Evolutionary conservation across 1,140 invertebrate species (phyloP).

Genomic region (Potamilus streckersoni): DNA sequence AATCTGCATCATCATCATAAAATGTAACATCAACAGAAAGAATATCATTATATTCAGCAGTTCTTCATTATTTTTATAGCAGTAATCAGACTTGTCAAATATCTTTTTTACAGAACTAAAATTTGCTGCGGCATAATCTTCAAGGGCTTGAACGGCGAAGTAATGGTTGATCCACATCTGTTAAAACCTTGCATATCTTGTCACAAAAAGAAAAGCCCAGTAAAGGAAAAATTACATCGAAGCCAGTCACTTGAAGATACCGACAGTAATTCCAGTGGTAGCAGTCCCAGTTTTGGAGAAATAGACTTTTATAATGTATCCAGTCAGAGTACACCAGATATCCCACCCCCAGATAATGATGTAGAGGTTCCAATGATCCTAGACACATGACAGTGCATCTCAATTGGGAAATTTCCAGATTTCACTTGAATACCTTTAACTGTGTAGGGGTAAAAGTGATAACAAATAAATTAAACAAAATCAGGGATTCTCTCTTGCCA

Average conservation of each 20-base stretch:
- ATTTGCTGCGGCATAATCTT: slow-evolving; percentile 82
- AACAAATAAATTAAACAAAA: too few relatives aligned
- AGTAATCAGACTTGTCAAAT: too few relatives aligned
- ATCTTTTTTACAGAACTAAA: slow-evolving; percentile 73
- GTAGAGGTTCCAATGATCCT: too few relatives aligned
- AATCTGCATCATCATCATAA: too few relatives aligned
- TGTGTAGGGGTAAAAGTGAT: too few relatives aligned
- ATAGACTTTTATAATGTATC: slow-evolving; percentile 33
- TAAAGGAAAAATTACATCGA: slow-evolving; percentile 6
- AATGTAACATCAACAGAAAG: too few relatives aligned
- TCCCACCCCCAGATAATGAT: slow-evolving; percentile 7
- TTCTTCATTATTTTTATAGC: too few relatives aligned
- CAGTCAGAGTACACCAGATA: slow-evolving; percentile 31
- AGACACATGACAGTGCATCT: too few relatives aligned
- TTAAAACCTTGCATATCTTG: slow-evolving; percentile 73
- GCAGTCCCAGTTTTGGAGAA: slow-evolving; percentile 32
- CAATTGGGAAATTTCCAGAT: too few relatives aligned
- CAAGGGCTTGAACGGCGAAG: slow-evolving; percentile 76
- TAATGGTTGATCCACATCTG: slow-evolving; percentile 75
- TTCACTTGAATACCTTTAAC: too few relatives aligned
- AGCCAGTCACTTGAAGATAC: slow-evolving; percentile 49
- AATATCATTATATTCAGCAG: too few relatives aligned
- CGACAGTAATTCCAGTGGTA: slow-evolving; percentile 47
- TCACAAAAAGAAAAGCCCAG: slow-evolving; percentile 33
- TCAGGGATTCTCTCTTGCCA: too few relatives aligned